phyloP scores from a whole-genome alignment of 2,888 invertebrate species.

The Deroplatys truncata region DNA sequence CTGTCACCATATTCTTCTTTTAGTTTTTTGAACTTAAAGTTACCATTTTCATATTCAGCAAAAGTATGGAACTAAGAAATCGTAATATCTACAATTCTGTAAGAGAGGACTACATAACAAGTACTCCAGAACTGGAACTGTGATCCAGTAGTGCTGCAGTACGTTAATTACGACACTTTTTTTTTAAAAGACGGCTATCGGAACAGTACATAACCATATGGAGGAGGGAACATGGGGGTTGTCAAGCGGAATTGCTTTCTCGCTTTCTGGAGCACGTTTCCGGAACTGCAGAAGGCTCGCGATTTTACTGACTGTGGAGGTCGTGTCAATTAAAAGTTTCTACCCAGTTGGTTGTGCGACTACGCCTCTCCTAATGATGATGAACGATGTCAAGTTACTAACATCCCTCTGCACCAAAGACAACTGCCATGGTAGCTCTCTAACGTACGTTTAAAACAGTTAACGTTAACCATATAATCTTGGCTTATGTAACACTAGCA shows the following conservation, averaged over 20 bases:
- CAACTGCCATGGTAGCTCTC: neutral
- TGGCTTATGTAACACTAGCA: neutral
- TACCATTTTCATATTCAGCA: too few species aligned
- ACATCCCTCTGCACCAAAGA: neutral
- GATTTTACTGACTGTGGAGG: neutral
- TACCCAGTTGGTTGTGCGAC: neutral
- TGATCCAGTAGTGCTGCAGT: too few species aligned
- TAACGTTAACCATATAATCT: neutral
- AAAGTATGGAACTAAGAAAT: too few species aligned
- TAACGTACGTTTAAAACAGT: neutral
- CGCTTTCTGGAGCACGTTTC: neutral
- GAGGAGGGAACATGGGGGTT: neutral
- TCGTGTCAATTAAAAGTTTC: neutral
- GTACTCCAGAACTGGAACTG: too few species aligned
- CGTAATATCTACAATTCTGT: too few species aligned
- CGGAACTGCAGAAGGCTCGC: neutral
- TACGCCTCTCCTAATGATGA: neutral
- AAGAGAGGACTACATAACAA: too few species aligned
- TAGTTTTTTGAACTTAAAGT: too few species aligned
- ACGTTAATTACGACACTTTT: too few species aligned
- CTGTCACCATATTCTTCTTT: too few species aligned
- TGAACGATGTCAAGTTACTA: neutral
- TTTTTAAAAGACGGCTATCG: too few species aligned
- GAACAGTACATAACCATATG: too few species aligned
- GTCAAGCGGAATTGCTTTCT: neutral